phyloP scores from a whole-genome alignment of 2,797 vertebrate genomes.

The Molossus alvarezi region DNA sequence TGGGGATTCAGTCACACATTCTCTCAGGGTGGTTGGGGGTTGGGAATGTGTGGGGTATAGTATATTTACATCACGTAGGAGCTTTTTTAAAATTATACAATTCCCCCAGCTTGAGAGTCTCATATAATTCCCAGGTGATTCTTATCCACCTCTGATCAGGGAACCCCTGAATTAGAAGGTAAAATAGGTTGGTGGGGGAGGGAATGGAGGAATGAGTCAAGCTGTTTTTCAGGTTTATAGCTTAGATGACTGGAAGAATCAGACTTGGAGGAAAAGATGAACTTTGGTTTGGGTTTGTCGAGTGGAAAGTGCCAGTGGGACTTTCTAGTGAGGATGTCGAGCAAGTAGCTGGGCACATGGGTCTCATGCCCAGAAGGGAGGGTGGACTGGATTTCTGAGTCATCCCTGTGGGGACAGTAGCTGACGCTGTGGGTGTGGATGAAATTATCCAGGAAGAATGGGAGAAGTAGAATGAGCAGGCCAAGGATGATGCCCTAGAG shows the following conservation, averaged over 20 bases:
- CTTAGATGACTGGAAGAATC: neutral
- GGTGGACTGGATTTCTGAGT: slow-evolving; percentile 62
- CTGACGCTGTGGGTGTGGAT: slow-evolving; percentile 48
- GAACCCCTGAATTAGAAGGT: slow-evolving; percentile 68
- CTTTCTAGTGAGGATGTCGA: slow-evolving; percentile 35
- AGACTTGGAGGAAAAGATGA: slow-evolving; percentile 7
- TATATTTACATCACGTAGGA: slow-evolving; percentile 71
- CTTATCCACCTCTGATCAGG: slow-evolving; percentile 57
- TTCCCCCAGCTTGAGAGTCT: slow-evolving; percentile 64
- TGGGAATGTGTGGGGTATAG: slow-evolving; percentile 63
- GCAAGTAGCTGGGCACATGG: slow-evolving; percentile 29
- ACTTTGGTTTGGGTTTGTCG: slow-evolving; percentile 27
- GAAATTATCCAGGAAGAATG: slow-evolving; percentile 19
- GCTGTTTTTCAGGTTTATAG: slow-evolving; percentile 58
- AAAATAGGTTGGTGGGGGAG: slow-evolving; percentile 43
- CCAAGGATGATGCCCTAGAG: neutral
- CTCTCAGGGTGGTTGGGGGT: slow-evolving; percentile 82
- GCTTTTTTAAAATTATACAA: slow-evolving; percentile 65
- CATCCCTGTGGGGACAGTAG: slow-evolving; percentile 38
- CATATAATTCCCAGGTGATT: slow-evolving; percentile 71
- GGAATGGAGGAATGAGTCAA: slow-evolving; percentile 16
- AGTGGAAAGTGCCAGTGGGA: slow-evolving; percentile 55
- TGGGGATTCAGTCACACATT: slow-evolving; percentile 84
- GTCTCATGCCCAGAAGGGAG: slow-evolving; percentile 60
- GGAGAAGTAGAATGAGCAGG: neutral